Percentiles rank a stretch among this genome's conserved stretches.
Evolutionary conservation across 2,888 invertebrate genomes (phyloP).

Genomic region (Oxyteleia sp.): DNA sequence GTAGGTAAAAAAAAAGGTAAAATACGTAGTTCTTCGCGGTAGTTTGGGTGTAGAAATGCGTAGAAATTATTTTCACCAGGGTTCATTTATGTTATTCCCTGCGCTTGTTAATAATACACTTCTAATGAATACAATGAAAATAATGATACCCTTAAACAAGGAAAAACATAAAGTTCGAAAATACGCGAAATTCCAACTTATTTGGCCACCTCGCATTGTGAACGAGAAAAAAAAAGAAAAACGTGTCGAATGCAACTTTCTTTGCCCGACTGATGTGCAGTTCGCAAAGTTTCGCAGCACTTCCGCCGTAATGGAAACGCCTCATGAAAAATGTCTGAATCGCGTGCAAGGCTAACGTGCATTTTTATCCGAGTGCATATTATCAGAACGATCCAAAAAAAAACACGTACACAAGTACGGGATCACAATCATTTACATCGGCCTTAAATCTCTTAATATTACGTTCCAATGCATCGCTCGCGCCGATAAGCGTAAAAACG

Average conservation of each 20-base stretch:
- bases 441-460: slow-evolving; percentile 26
- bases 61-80: too few species aligned
- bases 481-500: slow-evolving; percentile 7
- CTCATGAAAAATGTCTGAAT: slow-evolving; percentile 77
- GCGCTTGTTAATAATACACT: too few species aligned
- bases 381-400: slow-evolving; percentile 30
- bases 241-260: slow-evolving; percentile 62
- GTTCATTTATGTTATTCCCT: too few species aligned
- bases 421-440: slow-evolving; percentile 28
- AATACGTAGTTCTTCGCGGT: too few species aligned
- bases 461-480: slow-evolving; percentile 11
- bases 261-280: slow-evolving; percentile 66
- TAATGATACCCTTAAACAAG: too few species aligned
- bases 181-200: too few species aligned
- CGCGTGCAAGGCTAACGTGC: slow-evolving; percentile 59
- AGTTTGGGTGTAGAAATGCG: too few species aligned
- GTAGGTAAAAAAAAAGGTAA: too few species aligned
- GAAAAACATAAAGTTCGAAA: too few species aligned
- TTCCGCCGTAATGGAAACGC: slow-evolving; percentile 70
- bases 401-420: slow-evolving; percentile 11
- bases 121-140: too few species aligned
- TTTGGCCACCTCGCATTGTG: too few species aligned
- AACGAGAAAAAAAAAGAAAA: slow-evolving; percentile 31
- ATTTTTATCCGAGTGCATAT: slow-evolving; percentile 53
- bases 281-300: slow-evolving; percentile 73